Conservation (phyloP, 2,797 vertebrate species). For the Coregonus suidteri region DNA sequence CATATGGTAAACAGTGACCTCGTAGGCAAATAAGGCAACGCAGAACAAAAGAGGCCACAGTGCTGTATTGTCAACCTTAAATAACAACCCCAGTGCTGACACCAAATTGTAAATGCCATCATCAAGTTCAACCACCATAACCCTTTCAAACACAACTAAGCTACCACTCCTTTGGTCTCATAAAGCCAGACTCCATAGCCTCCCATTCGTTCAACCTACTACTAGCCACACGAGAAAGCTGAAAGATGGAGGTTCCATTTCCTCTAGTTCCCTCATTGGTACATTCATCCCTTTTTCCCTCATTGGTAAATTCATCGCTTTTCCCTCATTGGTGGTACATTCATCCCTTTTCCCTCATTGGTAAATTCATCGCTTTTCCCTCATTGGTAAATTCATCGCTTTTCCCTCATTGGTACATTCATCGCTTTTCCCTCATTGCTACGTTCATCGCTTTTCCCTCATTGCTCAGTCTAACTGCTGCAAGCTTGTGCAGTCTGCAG, state of each 20-base stretch:
- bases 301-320: no score
- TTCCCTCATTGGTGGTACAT: no score
- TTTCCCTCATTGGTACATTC: not conserved
- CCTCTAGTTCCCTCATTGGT: not conserved
- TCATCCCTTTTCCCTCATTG: no score
- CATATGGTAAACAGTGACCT: slow-evolving; percentile 18
- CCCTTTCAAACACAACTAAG: not conserved
- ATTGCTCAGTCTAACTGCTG: not conserved
- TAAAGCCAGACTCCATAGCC: not conserved
- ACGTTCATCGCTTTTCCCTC: not conserved
- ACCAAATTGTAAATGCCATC: not conserved
- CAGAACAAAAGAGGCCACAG: slow-evolving; percentile 30
- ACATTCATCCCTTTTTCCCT: no score
- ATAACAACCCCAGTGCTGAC: not conserved
- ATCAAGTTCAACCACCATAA: not conserved
- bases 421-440: no score
- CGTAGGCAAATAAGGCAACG: slow-evolving; percentile 26
- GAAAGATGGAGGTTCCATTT: not conserved
- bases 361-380: no score
- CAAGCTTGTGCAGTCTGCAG: not conserved
- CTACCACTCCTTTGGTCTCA: not conserved
- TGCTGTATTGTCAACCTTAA: slow-evolving; percentile 19
- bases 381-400: no score
- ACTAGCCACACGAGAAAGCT: not conserved
- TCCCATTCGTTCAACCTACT: not conserved